These are phyloP conservation scores for Hydropotes inermis DNA, from an alignment of 2,113 vertebrate species.

Conservation along the genomic window DNA sequence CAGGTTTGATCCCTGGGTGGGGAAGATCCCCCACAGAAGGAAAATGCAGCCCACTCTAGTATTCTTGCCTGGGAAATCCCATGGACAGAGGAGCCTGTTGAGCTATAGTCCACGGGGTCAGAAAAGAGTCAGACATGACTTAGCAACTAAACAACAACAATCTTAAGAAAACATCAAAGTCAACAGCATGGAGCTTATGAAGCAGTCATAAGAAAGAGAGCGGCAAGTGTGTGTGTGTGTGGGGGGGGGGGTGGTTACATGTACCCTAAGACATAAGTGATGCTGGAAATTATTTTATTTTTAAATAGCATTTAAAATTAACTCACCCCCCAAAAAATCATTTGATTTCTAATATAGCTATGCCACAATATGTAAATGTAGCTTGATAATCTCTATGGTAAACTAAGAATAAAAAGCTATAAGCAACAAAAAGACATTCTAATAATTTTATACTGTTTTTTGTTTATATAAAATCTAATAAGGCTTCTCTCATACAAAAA, in stretches of 20 bases:
- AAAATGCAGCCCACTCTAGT: not conserved
- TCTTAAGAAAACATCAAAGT: conserved; percentile 9
- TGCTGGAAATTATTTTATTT: not conserved
- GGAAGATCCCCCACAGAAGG: not conserved
- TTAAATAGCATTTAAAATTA: not conserved
- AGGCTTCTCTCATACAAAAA: conserved; percentile 14
- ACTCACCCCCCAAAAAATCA: not conserved
- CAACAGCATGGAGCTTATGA: not conserved
- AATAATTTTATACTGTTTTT: conserved; percentile 30
- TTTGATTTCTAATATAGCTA: not conserved
- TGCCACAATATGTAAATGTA: not conserved
- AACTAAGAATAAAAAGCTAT: conserved; percentile 17
- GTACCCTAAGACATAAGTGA: not conserved
- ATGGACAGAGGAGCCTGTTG: not conserved
- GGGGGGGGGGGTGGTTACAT: not conserved
- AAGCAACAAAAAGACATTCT: conserved; percentile 6
- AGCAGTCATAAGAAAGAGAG: not conserved
- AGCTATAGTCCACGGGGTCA: not conserved
- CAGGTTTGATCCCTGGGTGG: not conserved
- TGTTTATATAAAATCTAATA: conserved; percentile 1
- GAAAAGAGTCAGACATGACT: not conserved
- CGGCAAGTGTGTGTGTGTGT: not conserved
- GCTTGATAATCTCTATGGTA: not conserved
- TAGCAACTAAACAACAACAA: not conserved
- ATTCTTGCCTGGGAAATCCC: not conserved